Percentiles rank a stretch among this genome's conserved stretches.
These are phyloP conservation scores for Mercenaria mercenaria DNA, from an alignment of 1,140 invertebrate species.

Conservation along the genomic window DNA sequence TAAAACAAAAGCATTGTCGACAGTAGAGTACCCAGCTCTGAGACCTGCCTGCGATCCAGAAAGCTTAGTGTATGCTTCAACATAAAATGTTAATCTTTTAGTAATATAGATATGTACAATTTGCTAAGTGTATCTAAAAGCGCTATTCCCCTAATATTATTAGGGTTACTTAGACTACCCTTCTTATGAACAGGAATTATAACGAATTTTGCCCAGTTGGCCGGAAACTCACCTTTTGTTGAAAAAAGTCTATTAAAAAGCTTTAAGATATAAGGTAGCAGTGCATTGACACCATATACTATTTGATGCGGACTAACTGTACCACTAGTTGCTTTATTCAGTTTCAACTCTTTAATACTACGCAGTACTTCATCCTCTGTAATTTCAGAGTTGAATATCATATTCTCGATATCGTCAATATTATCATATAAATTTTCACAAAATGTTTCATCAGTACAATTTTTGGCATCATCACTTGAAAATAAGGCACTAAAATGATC, in stretches of 20 bases:
- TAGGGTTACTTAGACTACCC: not conserved
- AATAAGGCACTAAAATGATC: not conserved
- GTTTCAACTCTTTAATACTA: not conserved
- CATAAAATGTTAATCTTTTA: slow-evolving; percentile 26
- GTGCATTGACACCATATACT: not conserved
- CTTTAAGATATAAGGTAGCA: not conserved
- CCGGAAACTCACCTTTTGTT: slow-evolving; percentile 21
- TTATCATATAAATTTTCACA: slow-evolving; percentile 5
- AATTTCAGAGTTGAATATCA: not conserved
- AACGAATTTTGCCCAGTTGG: not conserved
- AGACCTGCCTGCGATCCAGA: slow-evolving; percentile 43
- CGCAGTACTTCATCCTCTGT: not conserved
- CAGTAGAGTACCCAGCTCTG: slow-evolving; percentile 22
- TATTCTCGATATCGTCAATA: slow-evolving; percentile 8
- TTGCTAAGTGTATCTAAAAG: slow-evolving; percentile 15
- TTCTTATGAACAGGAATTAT: slow-evolving; percentile 27
- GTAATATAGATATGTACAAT: slow-evolving; percentile 35
- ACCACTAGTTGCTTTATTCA: not conserved
- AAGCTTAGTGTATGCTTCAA: not conserved
- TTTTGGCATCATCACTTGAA: not conserved
- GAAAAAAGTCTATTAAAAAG: slow-evolving; percentile 28
- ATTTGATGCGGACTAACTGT: not conserved
- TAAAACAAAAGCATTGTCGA: slow-evolving; percentile 57
- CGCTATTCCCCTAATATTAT: slow-evolving; percentile 17
- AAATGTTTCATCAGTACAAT: not conserved